Base-by-base conservation (phyloP, 1,140 invertebrate genomes). In the Zaprionus vittiger region DNA sequence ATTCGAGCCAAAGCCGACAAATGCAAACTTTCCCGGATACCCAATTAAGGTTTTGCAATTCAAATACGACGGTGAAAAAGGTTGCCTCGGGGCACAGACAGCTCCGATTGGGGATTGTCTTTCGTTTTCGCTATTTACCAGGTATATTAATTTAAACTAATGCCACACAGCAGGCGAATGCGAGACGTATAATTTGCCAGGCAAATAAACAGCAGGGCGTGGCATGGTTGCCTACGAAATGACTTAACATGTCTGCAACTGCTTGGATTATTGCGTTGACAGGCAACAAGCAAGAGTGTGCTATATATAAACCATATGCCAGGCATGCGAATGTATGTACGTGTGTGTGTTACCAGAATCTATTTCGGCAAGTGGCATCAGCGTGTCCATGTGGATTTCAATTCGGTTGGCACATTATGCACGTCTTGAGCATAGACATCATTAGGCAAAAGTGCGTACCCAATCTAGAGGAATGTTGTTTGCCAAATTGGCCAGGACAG, bases 111-210 rank as follows among this genome's bases (percentile, higher is more conserved):
- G 28, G 28, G 28, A 31, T 31, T 31, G 28, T 31, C 28, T 9
- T 57, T 14, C 44, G 44, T n/a, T 60, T 66, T 56, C 61, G 44
- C 69, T 64, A 67, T 71, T 69, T 59, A 31, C 71, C 77, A 62
- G 52, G 56, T 24, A 72, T 80, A 87, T 87, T 89, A 83, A 89
- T 87, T 87, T 87, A 72, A 87, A 83, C 77, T 75, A 80, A 87
- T 72, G 63, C 70, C 80, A 59, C 66, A 74, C 67, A 69, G 56
- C 81, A 84, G 81, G 81, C 73, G 77, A 79, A 85, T 82, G 55
- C 68, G 57, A 77, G 72, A 44, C 83, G 49, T 68, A 78, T 68
- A 81, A 85, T 86, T 86, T 82, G 70, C 63, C 55, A 79, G 71
- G 44, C 61, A 73, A 76, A 71, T 44, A 57, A 72, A 49, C 60